Evolutionary conservation across 1,140 invertebrate species (phyloP).

Genomic region (Drosophila takahashii): DNA sequence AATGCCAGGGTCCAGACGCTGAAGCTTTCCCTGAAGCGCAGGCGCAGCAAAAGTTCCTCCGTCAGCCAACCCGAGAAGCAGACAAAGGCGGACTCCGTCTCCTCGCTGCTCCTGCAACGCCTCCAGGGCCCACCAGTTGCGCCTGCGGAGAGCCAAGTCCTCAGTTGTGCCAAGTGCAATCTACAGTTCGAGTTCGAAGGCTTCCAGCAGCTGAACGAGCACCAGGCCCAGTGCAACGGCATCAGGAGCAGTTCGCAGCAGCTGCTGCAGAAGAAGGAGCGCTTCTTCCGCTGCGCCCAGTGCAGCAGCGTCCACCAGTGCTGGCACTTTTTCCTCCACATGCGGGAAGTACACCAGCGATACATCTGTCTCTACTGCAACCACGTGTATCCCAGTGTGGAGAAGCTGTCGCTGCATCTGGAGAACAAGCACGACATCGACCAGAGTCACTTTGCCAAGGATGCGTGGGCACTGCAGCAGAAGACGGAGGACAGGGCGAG

Average conservation of each 20-base stretch:
- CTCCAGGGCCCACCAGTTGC: slow-evolving; percentile 41
- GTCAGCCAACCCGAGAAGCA: slow-evolving; percentile 8
- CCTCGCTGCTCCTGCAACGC: slow-evolving; percentile 68
- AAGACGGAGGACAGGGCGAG: slow-evolving; percentile 84
- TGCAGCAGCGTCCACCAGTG: slow-evolving; percentile 93
- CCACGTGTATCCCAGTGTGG: slow-evolving; percentile 91
- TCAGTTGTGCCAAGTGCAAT: slow-evolving; percentile 62
- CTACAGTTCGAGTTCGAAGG: slow-evolving; percentile 85
- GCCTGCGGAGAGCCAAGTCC: slow-evolving; percentile 10
- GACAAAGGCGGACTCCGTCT: slow-evolving; percentile 8
- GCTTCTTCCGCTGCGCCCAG: slow-evolving; percentile 90
- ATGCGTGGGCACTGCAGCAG: slow-evolving; percentile 86
- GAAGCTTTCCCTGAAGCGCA: slow-evolving; percentile 27
- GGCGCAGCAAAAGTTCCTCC: slow-evolving; percentile 50
- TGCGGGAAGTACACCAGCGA: slow-evolving; percentile 91
- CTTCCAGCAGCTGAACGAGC: slow-evolving; percentile 49
- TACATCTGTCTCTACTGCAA: slow-evolving; percentile 92
- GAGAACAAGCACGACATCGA: slow-evolving; percentile 90
- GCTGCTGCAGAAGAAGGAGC: slow-evolving; percentile 39
- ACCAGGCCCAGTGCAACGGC: slow-evolving; percentile 29
- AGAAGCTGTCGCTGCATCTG: slow-evolving; percentile 90
- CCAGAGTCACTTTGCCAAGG: slow-evolving; percentile 87
- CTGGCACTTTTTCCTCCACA: slow-evolving; percentile 93
- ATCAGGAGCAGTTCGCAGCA: not conserved
- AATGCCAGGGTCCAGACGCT: slow-evolving; percentile 20